phyloP scores from a whole-genome alignment of 2,113 vertebrate genomes.

The Otis tarda region DNA sequence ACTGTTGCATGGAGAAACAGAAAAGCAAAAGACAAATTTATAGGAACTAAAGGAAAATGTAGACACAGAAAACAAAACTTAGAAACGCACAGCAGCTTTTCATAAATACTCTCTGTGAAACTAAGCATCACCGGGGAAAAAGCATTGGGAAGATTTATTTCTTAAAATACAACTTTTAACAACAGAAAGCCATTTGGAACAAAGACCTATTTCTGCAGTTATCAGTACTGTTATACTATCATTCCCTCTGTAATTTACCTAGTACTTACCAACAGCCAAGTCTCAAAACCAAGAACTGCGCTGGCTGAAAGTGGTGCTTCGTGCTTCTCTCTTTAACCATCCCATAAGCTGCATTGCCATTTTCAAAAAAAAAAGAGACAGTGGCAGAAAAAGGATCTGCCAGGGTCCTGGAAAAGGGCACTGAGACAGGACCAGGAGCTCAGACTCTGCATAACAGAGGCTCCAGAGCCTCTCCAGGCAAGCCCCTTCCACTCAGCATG shows the following conservation, averaged over 20 bases:
- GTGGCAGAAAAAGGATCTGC: fast-evolving
- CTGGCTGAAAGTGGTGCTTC: background rate
- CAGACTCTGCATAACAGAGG: too few species aligned
- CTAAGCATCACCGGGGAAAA: background rate
- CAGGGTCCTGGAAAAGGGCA: background rate
- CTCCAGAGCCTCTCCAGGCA: background rate
- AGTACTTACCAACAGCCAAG: background rate
- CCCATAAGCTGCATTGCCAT: background rate
- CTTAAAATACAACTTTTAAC: slow-evolving; percentile 35
- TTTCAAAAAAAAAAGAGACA: background rate
- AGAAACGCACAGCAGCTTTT: slow-evolving; percentile 1
- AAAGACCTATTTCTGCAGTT: slow-evolving; percentile 15
- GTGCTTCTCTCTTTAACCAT: background rate
- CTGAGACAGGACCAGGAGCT: background rate
- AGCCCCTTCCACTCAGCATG: fast-evolving
- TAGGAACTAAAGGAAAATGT: background rate
- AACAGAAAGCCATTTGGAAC: slow-evolving; percentile 28
- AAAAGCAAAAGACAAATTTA: background rate
- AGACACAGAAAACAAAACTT: background rate
- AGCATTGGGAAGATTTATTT: slow-evolving; percentile 13
- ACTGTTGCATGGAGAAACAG: background rate
- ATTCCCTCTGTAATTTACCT: background rate
- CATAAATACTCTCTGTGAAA: slow-evolving; percentile 29
- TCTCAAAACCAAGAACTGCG: background rate
- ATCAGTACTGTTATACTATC: background rate